Percentiles rank a stretch among this genome's conserved stretches.
Evolutionary conservation across 2,113 vertebrate genomes (phyloP).

Genomic region (Otis tarda): DNA sequence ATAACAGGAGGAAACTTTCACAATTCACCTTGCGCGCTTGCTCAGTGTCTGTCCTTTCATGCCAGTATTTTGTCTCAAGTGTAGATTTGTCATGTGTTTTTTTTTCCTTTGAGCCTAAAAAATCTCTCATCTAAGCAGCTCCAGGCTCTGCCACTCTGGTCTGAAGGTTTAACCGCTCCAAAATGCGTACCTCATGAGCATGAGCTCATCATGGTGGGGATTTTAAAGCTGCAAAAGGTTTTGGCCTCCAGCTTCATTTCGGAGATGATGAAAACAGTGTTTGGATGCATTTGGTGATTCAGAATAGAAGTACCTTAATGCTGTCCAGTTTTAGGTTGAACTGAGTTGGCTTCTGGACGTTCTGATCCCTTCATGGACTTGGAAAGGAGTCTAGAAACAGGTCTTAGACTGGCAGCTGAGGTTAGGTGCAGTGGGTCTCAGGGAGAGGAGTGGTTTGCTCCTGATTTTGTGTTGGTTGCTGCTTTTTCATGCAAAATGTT

Average conservation of each 20-base stretch:
- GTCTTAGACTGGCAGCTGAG: neutral
- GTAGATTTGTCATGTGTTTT: neutral
- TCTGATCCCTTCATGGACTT: neutral
- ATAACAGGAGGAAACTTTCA: neutral
- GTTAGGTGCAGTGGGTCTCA: neutral
- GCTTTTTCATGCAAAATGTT: slow-evolving; percentile 12
- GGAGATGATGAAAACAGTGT: neutral
- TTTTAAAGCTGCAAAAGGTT: neutral
- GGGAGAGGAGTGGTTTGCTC: neutral
- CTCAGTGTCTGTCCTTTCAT: neutral
- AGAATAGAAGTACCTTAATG: neutral
- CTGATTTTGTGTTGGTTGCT: neutral
- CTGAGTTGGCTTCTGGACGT: neutral
- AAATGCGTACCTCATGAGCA: neutral
- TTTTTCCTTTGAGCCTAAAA: neutral
- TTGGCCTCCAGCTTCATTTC: neutral
- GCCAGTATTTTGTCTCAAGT: neutral
- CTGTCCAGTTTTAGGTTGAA: neutral
- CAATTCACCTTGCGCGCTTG: neutral
- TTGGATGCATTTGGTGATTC: neutral
- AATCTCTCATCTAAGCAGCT: neutral
- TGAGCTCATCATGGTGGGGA: neutral
- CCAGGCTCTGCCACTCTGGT: neutral
- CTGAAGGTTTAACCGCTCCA: neutral
- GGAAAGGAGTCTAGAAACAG: too few species aligned